Evolutionary conservation across 2,888 invertebrate species (phyloP), one percentile per base, ranked within the genome.

Genomic region (Sminthurides aquaticus): DNA sequence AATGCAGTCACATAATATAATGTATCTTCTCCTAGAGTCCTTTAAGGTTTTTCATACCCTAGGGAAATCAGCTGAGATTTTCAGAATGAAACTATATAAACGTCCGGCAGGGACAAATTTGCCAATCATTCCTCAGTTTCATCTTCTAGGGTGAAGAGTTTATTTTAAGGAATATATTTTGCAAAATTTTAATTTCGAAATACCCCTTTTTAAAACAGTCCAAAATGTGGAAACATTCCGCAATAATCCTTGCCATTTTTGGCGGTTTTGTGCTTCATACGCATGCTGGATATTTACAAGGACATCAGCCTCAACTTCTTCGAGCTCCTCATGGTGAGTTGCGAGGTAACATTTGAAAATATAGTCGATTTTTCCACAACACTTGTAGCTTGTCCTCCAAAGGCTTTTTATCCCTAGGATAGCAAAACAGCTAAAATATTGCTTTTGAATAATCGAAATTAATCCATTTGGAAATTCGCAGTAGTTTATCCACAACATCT

Each of bases 401-500:
- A n/a, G n/a, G 43, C 43, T 34, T 34, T 34, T 11, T 11, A 34
- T 34, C 15, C 15, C 43, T 34, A 34, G 43, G 43, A n/a, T n/a
- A n/a, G n/a, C n/a, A n/a, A n/a, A n/a, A n/a, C n/a, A n/a, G n/a
- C n/a, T n/a, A n/a, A n/a, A n/a, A n/a, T n/a, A n/a, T n/a, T n/a
- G n/a, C n/a, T n/a, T n/a, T n/a, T 52, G 18, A 20, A 8, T 15
- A 20, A 20, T 5, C 3, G 22, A 52, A 5, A 15, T 52, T 52
- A 52, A 52, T 11, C 8, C 18, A 11, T 18, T 18, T 18, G 43
- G 11, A 18, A 8, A 11, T 58, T n/a, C 24, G 18, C 60, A 60
- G 60, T 60, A 25, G 60, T 60, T n/a, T 8, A 18, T 20, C 60
- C 60, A 1, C 60, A 60, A 48, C 48, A 60, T 18, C 49, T 60